Conservation (phyloP, 2,797 vertebrate genomes). For the Acipenser oxyrinchus region DNA sequence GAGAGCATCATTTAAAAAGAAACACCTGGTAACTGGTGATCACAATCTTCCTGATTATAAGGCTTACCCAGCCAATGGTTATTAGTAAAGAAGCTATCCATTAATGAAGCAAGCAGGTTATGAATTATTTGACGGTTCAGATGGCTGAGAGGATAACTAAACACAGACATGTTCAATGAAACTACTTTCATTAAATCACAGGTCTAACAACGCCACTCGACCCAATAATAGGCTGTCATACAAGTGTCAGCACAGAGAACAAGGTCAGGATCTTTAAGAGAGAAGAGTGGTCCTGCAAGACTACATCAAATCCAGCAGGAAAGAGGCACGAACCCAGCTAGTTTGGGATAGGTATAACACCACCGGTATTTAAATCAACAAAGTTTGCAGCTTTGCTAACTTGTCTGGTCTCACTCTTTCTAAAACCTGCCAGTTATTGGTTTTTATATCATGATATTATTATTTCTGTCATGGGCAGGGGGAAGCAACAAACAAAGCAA, state of each 20-base stretch:
- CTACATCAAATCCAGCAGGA: not conserved
- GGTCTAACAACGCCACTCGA: not conserved
- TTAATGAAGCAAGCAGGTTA: not conserved
- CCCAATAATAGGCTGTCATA: not conserved
- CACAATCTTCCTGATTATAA: not conserved
- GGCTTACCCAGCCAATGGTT: not conserved
- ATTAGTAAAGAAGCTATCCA: not conserved
- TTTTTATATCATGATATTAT: too few relatives aligned
- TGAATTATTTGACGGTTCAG: not conserved
- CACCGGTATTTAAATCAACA: not conserved
- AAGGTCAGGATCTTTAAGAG: not conserved
- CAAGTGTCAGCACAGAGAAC: not conserved
- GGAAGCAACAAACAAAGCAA: too few relatives aligned
- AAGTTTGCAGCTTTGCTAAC: not conserved
- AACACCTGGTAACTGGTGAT: not conserved
- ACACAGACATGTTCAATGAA: too few relatives aligned
- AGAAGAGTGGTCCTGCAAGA: not conserved
- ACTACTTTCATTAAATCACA: not conserved
- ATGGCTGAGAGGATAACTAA: not conserved
- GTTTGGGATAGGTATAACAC: not conserved
- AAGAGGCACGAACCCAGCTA: not conserved
- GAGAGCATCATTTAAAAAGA: not conserved
- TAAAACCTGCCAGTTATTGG: too few relatives aligned
- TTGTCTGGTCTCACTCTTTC: too few relatives aligned
- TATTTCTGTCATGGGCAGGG: too few relatives aligned